phyloP scores from a whole-genome alignment of 1,140 invertebrate species.

The Tetramorium simillimum region DNA sequence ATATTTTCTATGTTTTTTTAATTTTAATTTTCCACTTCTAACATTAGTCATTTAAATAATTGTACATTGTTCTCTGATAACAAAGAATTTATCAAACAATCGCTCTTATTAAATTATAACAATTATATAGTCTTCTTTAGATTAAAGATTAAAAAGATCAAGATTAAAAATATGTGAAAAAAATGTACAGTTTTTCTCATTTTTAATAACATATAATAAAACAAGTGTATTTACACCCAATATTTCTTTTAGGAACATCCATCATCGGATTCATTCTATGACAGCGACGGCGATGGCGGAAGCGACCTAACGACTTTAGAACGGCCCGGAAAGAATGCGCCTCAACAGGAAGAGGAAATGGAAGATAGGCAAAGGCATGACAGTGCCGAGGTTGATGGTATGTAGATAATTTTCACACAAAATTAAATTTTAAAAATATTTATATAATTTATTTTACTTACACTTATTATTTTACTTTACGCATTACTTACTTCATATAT shows the following conservation, averaged over 20 bases:
- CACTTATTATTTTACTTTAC: too few relatives aligned
- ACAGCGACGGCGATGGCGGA: constrained; percentile 93
- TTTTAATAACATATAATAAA: not conserved
- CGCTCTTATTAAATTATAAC: too few relatives aligned
- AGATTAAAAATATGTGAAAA: not conserved
- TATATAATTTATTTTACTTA: too few relatives aligned
- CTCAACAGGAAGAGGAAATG: constrained; percentile 81
- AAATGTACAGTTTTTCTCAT: not conserved
- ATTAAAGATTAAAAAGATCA: not conserved
- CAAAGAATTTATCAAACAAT: too few relatives aligned
- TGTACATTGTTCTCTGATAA: too few relatives aligned
- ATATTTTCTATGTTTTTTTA: not conserved
- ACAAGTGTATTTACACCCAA: not conserved
- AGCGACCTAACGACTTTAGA: constrained; percentile 85
- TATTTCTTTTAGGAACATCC: constrained; percentile 88
- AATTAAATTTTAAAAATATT: not conserved
- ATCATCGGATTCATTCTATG: constrained; percentile 94
- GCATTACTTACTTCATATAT: not conserved
- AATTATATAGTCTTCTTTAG: too few relatives aligned
- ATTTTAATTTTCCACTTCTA: not conserved
- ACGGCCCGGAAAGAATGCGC: constrained; percentile 79
- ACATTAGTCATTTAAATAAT: not conserved
- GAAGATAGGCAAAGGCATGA: constrained; percentile 87
- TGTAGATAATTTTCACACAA: constrained; percentile 37
- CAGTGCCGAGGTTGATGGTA: constrained; percentile 90